A percentile compares a stretch with the other conserved stretches of the same genome.
Conservation (phyloP, 2,888 invertebrate genomes). For the Amiota mariae region DNA sequence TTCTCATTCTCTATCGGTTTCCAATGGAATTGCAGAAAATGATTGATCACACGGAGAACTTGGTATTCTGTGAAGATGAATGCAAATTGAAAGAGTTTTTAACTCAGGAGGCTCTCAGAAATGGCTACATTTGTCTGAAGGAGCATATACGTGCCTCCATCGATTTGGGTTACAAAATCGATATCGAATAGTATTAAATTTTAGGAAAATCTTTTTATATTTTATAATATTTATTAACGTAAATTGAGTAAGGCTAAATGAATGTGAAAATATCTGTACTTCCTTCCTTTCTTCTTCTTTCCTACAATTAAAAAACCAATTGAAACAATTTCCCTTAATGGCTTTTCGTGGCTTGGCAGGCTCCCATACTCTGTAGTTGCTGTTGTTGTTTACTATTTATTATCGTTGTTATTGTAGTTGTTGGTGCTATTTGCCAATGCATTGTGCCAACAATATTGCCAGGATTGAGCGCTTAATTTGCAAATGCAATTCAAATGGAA, state of each 20-base stretch:
- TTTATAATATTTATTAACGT: neutral
- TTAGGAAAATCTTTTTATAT: conserved; percentile 31
- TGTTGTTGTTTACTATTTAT: neutral
- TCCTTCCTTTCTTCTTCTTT: too few relatives aligned
- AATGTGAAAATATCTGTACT: conserved; percentile 4
- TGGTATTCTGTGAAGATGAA: conserved; percentile 69
- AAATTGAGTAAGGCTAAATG: conserved; percentile 23
- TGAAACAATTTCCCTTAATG: conserved; percentile 35
- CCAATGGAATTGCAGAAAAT: conserved; percentile 63
- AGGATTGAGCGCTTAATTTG: conserved; percentile 21
- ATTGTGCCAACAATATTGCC: neutral
- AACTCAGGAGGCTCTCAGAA: conserved; percentile 70
- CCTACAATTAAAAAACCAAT: conserved; percentile 34
- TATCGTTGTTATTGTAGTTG: neutral
- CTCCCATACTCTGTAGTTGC: neutral
- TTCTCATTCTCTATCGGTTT: conserved; percentile 67
- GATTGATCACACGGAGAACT: conserved; percentile 69
- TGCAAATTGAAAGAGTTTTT: conserved; percentile 68
- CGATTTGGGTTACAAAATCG: conserved; percentile 72
- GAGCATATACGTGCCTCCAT: conserved; percentile 72
- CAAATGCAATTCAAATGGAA: conserved; percentile 20
- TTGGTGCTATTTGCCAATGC: neutral
- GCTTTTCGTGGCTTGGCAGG: neutral
- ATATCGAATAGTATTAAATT: conserved; percentile 61
- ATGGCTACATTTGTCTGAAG: conserved; percentile 70